phyloP scores from a whole-genome alignment of 2,888 invertebrate genomes.

The Ophion slaviceki region DNA sequence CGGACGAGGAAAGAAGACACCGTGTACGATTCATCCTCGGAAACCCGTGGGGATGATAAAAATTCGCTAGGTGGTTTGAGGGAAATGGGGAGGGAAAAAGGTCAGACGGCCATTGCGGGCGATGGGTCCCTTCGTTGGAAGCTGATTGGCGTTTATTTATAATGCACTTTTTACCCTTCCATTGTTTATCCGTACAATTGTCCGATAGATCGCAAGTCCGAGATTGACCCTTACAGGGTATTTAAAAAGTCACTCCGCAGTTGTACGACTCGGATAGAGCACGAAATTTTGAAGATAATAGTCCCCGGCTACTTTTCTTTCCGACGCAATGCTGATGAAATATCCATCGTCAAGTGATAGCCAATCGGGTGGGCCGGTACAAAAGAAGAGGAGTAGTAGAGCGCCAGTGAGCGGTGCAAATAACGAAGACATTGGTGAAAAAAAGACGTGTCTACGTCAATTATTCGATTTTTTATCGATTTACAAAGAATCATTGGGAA shows the following conservation, averaged over 20 bases:
- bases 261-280: background rate
- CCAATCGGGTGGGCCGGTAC: no score
- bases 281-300: no score
- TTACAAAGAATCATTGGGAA: no score
- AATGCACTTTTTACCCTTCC: background rate
- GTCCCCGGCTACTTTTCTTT: no score
- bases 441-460: background rate
- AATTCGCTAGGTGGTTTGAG: slow-evolving; percentile 68
- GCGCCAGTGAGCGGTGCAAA: no score
- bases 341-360: no score
- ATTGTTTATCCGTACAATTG: background rate
- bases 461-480: background rate
- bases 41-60: slow-evolving; percentile 70
- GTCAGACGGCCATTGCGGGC: slow-evolving; percentile 23
- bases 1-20: slow-evolving; percentile 14
- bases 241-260: background rate
- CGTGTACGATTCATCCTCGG: slow-evolving; percentile 69
- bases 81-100: slow-evolving; percentile 41
- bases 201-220: background rate
- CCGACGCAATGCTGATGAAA: no score
- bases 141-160: no score
- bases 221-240: background rate
- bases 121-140: no score
- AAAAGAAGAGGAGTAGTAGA: no score
- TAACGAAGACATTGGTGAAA: no score